Base-by-base conservation (phyloP, 2,113 vertebrate genomes). In the Eurystomus gularis region DNA sequence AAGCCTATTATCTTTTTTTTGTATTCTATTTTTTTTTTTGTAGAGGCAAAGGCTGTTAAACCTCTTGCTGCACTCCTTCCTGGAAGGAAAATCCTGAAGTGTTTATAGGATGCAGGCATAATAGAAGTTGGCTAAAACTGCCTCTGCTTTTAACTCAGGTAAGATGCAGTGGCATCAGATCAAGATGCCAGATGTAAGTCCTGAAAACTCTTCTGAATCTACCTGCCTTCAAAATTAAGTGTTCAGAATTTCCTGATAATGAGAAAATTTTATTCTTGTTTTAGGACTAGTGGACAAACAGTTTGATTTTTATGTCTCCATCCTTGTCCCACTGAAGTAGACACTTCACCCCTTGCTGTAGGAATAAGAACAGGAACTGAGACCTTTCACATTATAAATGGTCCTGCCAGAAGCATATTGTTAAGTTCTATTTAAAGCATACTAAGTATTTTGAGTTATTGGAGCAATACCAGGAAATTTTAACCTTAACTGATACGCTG, bases 31-130 rank as follows among this genome's bases (percentile, higher is more conserved):
- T 54, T 58, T 80, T 70, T 25, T 9, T 51, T n/a, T n/a, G n/a
- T 73, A 52, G 46, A 81, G 31, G 28, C 9, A 72, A 62, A 68
- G 39, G 9, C n/a, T 65, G 21, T 93, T 54, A 70, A 76, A 65
- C 0, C 0, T 54, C 7, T 21, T 87, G 14, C 31, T 60, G 14
- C 16, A 10, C 4, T 57, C 40, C 69, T 69, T 46, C 23, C 58
- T 54, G 57, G 7, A 66, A 96, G 33, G 15, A 70, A 86, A 77
- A 48, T 81, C 28, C 4, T 1, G 6, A 16, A 31, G 39, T 55
- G 35, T 51, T 80, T 37, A 7, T 69, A 57, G 39, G 69, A 60
- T 75, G 48, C 52, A 84, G 61, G 29, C 15, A 15, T n/a, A 58
- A 29, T 4, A 54, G 48, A 61, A 48, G 7, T 40, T 76, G 21